Percentiles rank a stretch among this genome's conserved stretches.
phyloP scores from a whole-genome alignment of 2,888 invertebrate genomes.

The Dryocosmus kuriphilus region DNA sequence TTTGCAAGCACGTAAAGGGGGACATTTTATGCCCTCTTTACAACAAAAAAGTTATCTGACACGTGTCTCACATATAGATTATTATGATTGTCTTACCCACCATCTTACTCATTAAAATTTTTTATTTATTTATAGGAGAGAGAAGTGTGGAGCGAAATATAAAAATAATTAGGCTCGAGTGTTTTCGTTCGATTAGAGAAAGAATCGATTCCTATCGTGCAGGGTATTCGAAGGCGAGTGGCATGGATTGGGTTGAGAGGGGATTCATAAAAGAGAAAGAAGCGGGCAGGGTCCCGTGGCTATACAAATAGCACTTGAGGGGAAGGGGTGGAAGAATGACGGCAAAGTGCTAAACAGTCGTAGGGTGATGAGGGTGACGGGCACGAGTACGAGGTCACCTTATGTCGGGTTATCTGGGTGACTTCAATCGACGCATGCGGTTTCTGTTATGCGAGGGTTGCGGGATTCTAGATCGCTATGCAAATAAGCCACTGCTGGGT shows the following conservation, averaged over 20 bases:
- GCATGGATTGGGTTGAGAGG: not conserved
- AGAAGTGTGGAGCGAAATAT: constrained; percentile 46
- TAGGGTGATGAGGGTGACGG: constrained; percentile 60
- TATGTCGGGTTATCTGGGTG: constrained; percentile 74
- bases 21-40: too few relatives aligned
- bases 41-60: too few relatives aligned
- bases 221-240: constrained; percentile 38
- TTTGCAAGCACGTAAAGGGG: too few relatives aligned
- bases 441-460: constrained; percentile 69
- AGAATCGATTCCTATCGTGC: constrained; percentile 67
- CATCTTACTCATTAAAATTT: not conserved
- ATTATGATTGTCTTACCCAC: not conserved
- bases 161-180: constrained; percentile 68
- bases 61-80: not conserved
- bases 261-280: constrained; percentile 41
- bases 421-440: constrained; percentile 71
- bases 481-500: constrained; percentile 68
- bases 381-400: constrained; percentile 67
- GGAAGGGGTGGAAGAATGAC: constrained; percentile 73
- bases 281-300: constrained; percentile 63
- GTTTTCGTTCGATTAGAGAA: constrained; percentile 73
- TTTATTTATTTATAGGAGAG: not conserved
- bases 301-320: constrained; percentile 72
- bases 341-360: constrained; percentile 77
- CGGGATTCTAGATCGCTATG: constrained; percentile 59